Conservation (phyloP, 2,113 vertebrate species). For the Hoplias malabaricus region DNA sequence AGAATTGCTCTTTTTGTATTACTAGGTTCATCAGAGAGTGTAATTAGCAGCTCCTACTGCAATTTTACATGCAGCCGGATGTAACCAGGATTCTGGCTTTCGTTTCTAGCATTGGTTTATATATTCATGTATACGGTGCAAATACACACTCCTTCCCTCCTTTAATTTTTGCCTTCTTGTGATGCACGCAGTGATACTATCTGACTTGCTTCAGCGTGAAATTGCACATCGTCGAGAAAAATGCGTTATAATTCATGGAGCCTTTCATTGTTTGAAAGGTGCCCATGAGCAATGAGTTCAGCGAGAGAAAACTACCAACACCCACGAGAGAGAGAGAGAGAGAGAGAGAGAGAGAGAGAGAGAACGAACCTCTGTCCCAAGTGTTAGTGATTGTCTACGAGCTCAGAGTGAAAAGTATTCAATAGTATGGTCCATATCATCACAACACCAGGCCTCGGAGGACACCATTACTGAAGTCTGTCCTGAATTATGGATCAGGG, state of each 20-base stretch:
- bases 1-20: not conserved
- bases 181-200: not conserved
- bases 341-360: not conserved
- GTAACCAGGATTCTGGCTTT: not conserved
- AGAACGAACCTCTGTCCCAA: not conserved
- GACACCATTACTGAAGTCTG: constrained; percentile 41
- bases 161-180: not conserved
- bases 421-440: constrained; percentile 46
- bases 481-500: constrained; percentile 49
- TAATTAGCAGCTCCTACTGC: not conserved
- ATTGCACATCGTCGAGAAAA: constrained; percentile 56
- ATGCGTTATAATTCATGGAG: constrained; percentile 53
- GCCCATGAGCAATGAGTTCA: constrained; percentile 6
- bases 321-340: not conserved
- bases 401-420: constrained; percentile 15
- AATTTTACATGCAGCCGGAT: not conserved
- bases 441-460: constrained; percentile 43
- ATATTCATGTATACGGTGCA: not conserved
- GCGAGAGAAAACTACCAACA: not conserved
- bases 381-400: constrained; percentile 23
- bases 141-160: no score
- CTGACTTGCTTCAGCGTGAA: constrained; percentile 67
- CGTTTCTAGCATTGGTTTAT: no score
- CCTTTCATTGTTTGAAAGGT: not conserved
- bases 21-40: constrained; percentile 20